Base-by-base conservation (phyloP, 2,888 invertebrate genomes). In the Eupithecia pulchellata region DNA sequence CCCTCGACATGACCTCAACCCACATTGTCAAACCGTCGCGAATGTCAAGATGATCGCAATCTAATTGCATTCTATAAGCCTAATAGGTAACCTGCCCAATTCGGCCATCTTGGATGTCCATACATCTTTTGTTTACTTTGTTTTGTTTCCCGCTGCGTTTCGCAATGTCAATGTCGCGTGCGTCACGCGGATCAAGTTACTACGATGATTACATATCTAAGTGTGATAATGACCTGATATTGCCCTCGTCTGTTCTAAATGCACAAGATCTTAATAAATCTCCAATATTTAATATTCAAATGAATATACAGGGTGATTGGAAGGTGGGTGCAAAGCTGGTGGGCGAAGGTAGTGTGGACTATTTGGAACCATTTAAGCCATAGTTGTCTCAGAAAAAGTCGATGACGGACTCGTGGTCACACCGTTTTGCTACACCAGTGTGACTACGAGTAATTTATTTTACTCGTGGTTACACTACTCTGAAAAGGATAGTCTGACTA, bases 31-130 rank as follows among this genome's bases (percentile, higher is more conserved):
- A 60, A 34, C 20, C 30, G 14, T 27, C 14, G 20, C 34, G 34
- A n/a, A 34, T 60, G 60, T 55, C 29, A 30, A n/a, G 17, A 20
- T 20, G 52, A 69, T 65, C 27, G 20, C 29, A 64, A 69, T 69
- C 61, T 60, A 17, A 69, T 69, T 69, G 61, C 69, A 69, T 65
- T 65, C 61, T 69, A 65, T 64, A 64, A n/a, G n/a, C n/a, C n/a
- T 66, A 52, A 69, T 58, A 58, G 20, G 11, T 65, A 47, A 25
- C 55, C 69, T 32, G 30, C 27, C 20, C 17, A 34, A 60, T 34
- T 34, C 30, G 60, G 30, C 60, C 60, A 60, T 60, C 34, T 60
- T 32, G 60, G 30, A 30, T 60, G 60, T 60, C 34, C 60, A 20
- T 60, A 60, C 60, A 1, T 58, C 61, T 25, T 47, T 47, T 61